Conservation (phyloP, 2,888 invertebrate genomes). For the Petrophora chlorosata region DNA sequence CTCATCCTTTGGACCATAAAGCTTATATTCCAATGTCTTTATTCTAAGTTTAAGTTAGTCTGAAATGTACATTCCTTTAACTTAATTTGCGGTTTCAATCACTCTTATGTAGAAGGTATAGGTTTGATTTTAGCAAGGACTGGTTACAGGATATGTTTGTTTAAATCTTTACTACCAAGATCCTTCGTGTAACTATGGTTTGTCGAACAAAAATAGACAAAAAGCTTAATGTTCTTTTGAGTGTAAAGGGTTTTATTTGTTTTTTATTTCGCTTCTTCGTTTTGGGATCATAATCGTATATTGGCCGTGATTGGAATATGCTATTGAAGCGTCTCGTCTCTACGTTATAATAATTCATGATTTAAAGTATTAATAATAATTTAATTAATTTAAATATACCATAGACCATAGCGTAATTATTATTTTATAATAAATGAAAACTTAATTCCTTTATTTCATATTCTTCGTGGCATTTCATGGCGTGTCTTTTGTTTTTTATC, state of each 20-base stretch:
- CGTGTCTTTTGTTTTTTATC: no score
- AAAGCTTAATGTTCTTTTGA: constrained; percentile 71
- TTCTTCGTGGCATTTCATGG: no score
- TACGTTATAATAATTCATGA: no score
- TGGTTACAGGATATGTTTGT: constrained; percentile 39
- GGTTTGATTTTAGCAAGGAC: constrained; percentile 8
- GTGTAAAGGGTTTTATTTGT: constrained; percentile 56
- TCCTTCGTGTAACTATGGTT: constrained; percentile 71
- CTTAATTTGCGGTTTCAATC: constrained; percentile 23
- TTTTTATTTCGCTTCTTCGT: constrained; percentile 36
- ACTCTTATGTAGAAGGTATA: constrained; percentile 20
- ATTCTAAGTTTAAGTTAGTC: constrained; percentile 37
- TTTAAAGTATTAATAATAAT: no score
- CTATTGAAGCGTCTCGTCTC: constrained; percentile 36
- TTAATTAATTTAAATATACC: no score
- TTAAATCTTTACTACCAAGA: constrained; percentile 62
- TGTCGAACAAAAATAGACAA: constrained; percentile 74
- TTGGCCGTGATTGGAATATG: constrained; percentile 39
- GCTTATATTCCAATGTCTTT: constrained; percentile 31
- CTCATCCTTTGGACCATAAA: constrained; percentile 32
- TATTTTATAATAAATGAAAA: no score
- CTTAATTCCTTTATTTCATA: no score
- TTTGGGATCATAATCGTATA: constrained; percentile 38
- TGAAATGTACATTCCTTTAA: constrained; percentile 43
- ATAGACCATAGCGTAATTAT: no score